These are phyloP conservation scores for Eulithis prunata DNA, from an alignment of 2,888 invertebrate genomes.

Conservation along the genomic window DNA sequence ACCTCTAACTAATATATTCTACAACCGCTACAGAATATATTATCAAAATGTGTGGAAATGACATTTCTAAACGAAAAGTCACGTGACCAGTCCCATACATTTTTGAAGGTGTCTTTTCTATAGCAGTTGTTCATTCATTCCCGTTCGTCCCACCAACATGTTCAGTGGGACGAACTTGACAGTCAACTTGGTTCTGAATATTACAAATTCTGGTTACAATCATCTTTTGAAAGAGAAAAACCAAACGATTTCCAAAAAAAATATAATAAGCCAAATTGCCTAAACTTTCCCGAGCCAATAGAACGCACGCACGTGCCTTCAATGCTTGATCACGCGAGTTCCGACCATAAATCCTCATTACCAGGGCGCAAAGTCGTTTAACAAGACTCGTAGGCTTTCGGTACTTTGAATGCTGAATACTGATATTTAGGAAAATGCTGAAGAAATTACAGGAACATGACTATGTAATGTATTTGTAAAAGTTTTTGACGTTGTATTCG, in stretches of 20 bases:
- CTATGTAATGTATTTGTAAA: not conserved
- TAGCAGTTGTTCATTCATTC: too few relatives aligned
- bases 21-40: too few relatives aligned
- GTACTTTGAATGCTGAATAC: slow-evolving; percentile 11
- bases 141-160: too few relatives aligned
- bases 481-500: not conserved
- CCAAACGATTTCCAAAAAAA: not conserved
- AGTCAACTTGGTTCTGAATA: too few relatives aligned
- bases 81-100: too few relatives aligned
- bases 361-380: slow-evolving; percentile 30
- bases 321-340: slow-evolving; percentile 37
- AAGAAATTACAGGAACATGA: slow-evolving; percentile 1
- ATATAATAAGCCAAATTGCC: slow-evolving; percentile 10
- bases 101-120: too few relatives aligned
- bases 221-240: not conserved
- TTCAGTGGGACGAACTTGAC: too few relatives aligned
- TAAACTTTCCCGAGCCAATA: slow-evolving; percentile 13
- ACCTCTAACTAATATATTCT: too few relatives aligned
- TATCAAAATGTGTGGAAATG: too few relatives aligned
- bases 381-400: slow-evolving; percentile 11
- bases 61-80: too few relatives aligned
- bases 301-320: slow-evolving; percentile 30
- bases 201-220: too few relatives aligned
- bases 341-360: slow-evolving; percentile 37
- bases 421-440: slow-evolving; percentile 15